phyloP scores from a whole-genome alignment of 2,888 invertebrate genomes.

The Hirtodrosophila duncani region DNA sequence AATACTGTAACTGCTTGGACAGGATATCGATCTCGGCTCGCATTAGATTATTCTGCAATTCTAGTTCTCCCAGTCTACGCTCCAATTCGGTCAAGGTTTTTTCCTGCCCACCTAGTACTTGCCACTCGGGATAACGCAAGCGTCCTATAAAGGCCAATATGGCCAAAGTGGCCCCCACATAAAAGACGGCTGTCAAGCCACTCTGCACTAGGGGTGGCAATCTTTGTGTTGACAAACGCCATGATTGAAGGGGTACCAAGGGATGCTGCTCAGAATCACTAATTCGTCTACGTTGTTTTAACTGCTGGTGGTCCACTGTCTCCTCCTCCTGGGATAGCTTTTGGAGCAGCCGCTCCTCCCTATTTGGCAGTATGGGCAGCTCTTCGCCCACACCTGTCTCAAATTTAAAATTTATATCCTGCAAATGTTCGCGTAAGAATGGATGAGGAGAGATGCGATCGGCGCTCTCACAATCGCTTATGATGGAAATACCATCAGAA shows the following conservation, averaged over 20 bases:
- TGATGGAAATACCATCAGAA: slow-evolving; percentile 78
- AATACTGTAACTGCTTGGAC: slow-evolving; percentile 72
- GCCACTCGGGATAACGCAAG: slow-evolving; percentile 65
- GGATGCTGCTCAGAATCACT: no score
- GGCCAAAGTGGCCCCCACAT: slow-evolving; percentile 59
- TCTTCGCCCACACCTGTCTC: slow-evolving; percentile 23
- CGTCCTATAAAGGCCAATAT: slow-evolving; percentile 68
- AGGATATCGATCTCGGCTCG: slow-evolving; percentile 76
- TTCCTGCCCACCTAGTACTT: slow-evolving; percentile 24
- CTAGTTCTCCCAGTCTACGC: slow-evolving; percentile 66
- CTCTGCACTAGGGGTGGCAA: slow-evolving; percentile 48
- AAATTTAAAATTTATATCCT: slow-evolving; percentile 50
- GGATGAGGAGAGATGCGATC: slow-evolving; percentile 74
- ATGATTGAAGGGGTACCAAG: no score
- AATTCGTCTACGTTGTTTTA: no score
- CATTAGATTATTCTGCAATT: slow-evolving; percentile 75
- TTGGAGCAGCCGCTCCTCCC: background rate
- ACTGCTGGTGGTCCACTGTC: no score
- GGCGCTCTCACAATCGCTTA: slow-evolving; percentile 77
- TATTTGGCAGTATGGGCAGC: slow-evolving; percentile 16
- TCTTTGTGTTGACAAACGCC: no score
- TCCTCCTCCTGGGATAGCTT: background rate
- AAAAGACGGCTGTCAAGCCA: slow-evolving; percentile 65
- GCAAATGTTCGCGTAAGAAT: slow-evolving; percentile 59
- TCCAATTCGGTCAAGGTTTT: slow-evolving; percentile 42